A percentile compares a stretch with the other conserved stretches of the same genome.
These are phyloP conservation scores for Anoplolepis gracilipes DNA, from an alignment of 1,140 invertebrate genomes.

Conservation along the genomic window DNA sequence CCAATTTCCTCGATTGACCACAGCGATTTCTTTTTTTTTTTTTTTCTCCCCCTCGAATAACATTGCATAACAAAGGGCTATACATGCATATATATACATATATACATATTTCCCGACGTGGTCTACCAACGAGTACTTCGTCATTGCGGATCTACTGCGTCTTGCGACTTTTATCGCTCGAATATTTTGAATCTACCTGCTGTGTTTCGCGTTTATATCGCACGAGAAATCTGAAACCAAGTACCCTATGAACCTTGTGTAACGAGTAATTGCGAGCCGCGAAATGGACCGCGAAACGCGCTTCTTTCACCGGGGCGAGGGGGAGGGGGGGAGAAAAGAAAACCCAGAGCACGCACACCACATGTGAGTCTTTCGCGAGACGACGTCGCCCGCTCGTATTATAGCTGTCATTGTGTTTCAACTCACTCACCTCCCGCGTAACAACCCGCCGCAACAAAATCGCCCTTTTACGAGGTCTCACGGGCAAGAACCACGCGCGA, in stretches of 20 bases:
- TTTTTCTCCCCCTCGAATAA: constrained; percentile 5
- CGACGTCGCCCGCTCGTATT: constrained; percentile 19
- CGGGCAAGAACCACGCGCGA: constrained; percentile 11
- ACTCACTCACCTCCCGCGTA: constrained; percentile 48
- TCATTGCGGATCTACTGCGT: not conserved
- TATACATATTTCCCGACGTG: constrained; percentile 9
- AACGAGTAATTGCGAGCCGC: too few relatives aligned
- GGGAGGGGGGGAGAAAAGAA: too few relatives aligned
- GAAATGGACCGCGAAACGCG: not conserved
- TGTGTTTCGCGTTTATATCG: not conserved
- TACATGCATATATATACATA: not conserved
- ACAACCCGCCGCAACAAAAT: not conserved
- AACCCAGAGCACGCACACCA: constrained; percentile 20
- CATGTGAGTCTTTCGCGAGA: constrained; percentile 27
- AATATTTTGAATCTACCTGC: not conserved
- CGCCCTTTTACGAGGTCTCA: not conserved
- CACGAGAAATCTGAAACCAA: not conserved
- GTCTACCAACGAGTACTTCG: not conserved
- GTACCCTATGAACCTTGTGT: not conserved
- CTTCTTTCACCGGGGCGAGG: not conserved
- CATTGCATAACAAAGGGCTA: not conserved
- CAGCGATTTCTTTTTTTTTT: too few relatives aligned
- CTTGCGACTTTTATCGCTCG: not conserved
- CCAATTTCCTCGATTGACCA: not conserved
- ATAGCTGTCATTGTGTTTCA: not conserved